phyloP scores from a whole-genome alignment of 2,797 vertebrate genomes.

The Channallabes apus region DNA sequence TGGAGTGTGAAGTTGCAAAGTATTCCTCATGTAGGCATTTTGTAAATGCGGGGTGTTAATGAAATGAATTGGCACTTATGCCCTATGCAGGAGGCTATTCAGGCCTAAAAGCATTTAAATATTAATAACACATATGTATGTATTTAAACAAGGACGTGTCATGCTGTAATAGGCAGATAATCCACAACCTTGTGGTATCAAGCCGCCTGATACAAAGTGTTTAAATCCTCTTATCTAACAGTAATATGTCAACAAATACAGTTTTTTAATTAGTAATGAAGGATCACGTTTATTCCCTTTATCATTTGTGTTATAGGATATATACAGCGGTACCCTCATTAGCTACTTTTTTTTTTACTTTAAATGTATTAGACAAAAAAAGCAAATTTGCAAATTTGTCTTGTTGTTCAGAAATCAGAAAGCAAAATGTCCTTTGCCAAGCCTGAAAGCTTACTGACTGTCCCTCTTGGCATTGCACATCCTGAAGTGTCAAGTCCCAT shows the following conservation, averaged over 20 bases:
- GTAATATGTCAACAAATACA: neutral
- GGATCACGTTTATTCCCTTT: neutral
- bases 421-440: neutral
- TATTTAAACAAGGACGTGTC: neutral
- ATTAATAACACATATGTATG: neutral
- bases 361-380: neutral
- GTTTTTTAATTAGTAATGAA: neutral
- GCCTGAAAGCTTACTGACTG: neutral
- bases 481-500: neutral
- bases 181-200: neutral
- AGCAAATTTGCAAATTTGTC: neutral
- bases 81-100: neutral
- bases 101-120: neutral
- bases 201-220: neutral
- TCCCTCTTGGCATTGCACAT: neutral
- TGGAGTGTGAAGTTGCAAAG: slow-evolving; percentile 56
- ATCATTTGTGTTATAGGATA: neutral
- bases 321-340: neutral
- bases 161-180: neutral
- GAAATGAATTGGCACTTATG: slow-evolving; percentile 37
- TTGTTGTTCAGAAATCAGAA: neutral
- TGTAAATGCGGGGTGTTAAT: slow-evolving; percentile 51
- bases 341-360: neutral
- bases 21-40: slow-evolving; percentile 57
- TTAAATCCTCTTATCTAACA: neutral